Percentiles rank a stretch among this genome's conserved stretches.
These are phyloP conservation scores for Spicauda simplicius DNA, from an alignment of 2,888 invertebrate genomes.

Conservation along the genomic window DNA sequence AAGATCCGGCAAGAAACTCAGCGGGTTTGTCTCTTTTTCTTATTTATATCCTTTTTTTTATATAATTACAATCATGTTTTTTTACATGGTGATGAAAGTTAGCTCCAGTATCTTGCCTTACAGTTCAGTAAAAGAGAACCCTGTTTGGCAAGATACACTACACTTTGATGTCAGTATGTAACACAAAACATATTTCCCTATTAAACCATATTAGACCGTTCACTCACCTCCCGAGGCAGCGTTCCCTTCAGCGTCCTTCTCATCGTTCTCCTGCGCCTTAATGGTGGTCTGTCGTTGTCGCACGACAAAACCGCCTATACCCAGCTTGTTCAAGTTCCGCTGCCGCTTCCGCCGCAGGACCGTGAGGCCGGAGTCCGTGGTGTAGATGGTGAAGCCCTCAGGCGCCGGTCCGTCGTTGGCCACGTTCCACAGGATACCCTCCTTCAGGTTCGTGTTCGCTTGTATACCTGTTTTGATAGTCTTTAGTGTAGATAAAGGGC, in stretches of 20 bases:
- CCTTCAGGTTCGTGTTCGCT: conserved; percentile 86
- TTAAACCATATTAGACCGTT: neutral
- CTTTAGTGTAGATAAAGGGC: neutral
- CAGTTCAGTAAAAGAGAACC: too few relatives aligned
- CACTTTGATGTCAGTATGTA: too few relatives aligned
- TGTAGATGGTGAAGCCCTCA: conserved; percentile 92
- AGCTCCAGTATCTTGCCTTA: too few relatives aligned
- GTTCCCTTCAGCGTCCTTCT: conserved; percentile 68
- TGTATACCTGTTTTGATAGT: conserved; percentile 48
- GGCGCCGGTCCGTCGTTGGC: conserved; percentile 92
- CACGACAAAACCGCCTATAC: conserved; percentile 95
- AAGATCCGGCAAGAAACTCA: too few relatives aligned
- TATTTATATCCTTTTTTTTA: too few relatives aligned
- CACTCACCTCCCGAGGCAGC: conserved; percentile 62
- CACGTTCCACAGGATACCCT: conserved; percentile 92
- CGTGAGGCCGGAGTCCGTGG: conserved; percentile 92
- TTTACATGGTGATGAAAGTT: too few relatives aligned
- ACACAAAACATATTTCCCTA: too few relatives aligned
- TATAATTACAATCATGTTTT: too few relatives aligned
- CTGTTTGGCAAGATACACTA: too few relatives aligned
- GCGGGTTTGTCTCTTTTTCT: too few relatives aligned
- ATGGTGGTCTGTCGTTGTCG: conserved; percentile 85
- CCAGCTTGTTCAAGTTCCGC: conserved; percentile 93
- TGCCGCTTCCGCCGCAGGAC: conserved; percentile 93
- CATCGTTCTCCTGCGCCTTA: conserved; percentile 67